Evolutionary conservation across 2,888 invertebrate genomes (phyloP), one percentile per base, ranked within the genome.

Genomic region (Aplocera efformata): DNA sequence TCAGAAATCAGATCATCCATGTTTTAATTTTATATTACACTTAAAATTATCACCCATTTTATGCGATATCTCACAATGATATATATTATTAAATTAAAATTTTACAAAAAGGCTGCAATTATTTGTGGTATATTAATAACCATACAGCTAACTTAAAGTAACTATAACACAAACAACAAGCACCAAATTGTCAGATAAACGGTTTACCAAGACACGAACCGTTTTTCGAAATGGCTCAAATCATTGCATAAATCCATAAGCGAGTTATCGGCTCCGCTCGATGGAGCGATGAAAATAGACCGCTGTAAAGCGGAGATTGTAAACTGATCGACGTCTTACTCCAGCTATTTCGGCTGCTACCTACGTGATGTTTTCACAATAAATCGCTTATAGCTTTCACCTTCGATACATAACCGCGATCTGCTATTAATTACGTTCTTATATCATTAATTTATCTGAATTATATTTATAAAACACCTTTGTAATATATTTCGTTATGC

Each of bases 271-370:
- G 57, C 59, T 56, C 64, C 67, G 72, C 68, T 73, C 70, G 74
- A 79, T 73, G 69, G 63, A 63, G 67, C 63, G 73, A 67, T 77
- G 60, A 62, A 84, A 84, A 85, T 84, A 85, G 78, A 71, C 56
- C 63, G 65, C 54, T 73, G 74, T 71, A 71, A 69, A 72, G 63
- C 67, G 62, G 53, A 56, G 68, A 67, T 60, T 66, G 73, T 69
- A 71, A 73, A 74, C 67, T 68, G 72, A 68, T 72, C 69, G 70
- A 78, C 76, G 72, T 77, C 75, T 81, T 74, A 74, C 67, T 79
- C 54, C 44, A 52, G 67, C 64, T 79, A 79, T 77, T 79, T 73
- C 58, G 60, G 70, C 61, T 57, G 53, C 34, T 32, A 42, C 35
- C 58, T 58, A 61, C 62, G 62, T 60, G 52, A 48, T 71, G 67